A percentile compares a stretch with the other conserved stretches of the same genome.
Conservation (phyloP, 1,140 invertebrate species). For the Achatina immaculata region DNA sequence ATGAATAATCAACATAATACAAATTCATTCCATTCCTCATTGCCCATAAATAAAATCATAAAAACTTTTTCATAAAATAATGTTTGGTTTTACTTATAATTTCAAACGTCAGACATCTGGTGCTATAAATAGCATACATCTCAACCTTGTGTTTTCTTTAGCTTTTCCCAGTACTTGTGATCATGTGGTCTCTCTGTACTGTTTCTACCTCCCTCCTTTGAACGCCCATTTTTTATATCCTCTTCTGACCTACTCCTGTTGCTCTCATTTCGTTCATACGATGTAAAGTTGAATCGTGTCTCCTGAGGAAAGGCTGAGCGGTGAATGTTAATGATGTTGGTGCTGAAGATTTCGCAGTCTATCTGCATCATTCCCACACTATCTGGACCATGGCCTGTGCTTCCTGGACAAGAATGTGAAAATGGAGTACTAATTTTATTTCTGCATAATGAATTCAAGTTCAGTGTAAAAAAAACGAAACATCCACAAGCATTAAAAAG, state of each 20-base stretch:
- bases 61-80: too few relatives aligned
- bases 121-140: too few relatives aligned
- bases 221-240: neutral
- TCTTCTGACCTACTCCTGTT: neutral
- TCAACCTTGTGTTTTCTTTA: neutral
- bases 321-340: constrained; percentile 83
- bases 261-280: neutral
- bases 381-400: neutral
- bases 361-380: constrained; percentile 84
- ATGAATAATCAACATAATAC: too few relatives aligned
- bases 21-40: too few relatives aligned
- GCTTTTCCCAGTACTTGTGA: neutral
- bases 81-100: too few relatives aligned
- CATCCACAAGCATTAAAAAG: too few relatives aligned
- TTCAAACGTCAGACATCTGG: too few relatives aligned
- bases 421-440: too few relatives aligned
- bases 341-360: constrained; percentile 93
- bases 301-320: constrained; percentile 53
- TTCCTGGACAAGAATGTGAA: too few relatives aligned
- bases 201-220: neutral
- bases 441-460: too few relatives aligned
- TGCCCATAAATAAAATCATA: too few relatives aligned
- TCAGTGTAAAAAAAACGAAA: too few relatives aligned
- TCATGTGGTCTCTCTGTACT: neutral
- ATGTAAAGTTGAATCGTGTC: neutral